Conservation (phyloP, 1,140 invertebrate genomes). For the Apolygus lucorum region DNA sequence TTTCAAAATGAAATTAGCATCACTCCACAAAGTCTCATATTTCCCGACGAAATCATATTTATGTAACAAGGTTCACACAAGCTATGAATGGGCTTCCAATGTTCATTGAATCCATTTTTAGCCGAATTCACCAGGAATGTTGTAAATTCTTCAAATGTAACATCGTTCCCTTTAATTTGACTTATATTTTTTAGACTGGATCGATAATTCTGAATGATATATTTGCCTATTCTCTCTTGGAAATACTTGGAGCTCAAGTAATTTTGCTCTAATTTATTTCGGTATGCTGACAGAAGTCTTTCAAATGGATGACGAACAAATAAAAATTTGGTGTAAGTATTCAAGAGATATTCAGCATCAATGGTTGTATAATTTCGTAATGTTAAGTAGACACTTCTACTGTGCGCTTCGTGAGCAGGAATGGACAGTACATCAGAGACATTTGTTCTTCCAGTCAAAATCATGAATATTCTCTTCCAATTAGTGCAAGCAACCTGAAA, state of each 20-base stretch:
- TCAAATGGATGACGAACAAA: constrained; percentile 89
- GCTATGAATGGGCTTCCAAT: constrained; percentile 74
- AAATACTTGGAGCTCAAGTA: constrained; percentile 62
- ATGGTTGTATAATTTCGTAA: constrained; percentile 47
- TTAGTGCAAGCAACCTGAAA: constrained; percentile 87
- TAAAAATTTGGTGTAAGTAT: constrained; percentile 69
- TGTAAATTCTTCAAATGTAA: constrained; percentile 79
- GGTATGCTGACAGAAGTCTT: constrained; percentile 76
- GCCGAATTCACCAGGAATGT: constrained; percentile 62
- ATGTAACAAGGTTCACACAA: constrained; percentile 80
- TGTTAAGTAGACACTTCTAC: constrained; percentile 46
- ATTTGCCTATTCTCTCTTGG: constrained; percentile 64
- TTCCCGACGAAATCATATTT: constrained; percentile 82
- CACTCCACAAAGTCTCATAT: constrained; percentile 61
- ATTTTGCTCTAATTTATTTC: constrained; percentile 75
- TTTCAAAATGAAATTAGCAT: constrained; percentile 56
- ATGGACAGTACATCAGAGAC: constrained; percentile 61
- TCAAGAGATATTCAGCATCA: constrained; percentile 51
- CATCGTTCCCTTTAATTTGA: constrained; percentile 67
- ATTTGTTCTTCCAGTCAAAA: constrained; percentile 61
- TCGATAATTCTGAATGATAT: constrained; percentile 61
- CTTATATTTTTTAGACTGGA: constrained; percentile 59
- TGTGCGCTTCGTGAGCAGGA: constrained; percentile 64
- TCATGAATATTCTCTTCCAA: constrained; percentile 84
- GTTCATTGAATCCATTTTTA: constrained; percentile 61